Percentiles rank a stretch among this genome's conserved stretches.
phyloP scores from a whole-genome alignment of 2,797 vertebrate species.

The Myotis myotis region DNA sequence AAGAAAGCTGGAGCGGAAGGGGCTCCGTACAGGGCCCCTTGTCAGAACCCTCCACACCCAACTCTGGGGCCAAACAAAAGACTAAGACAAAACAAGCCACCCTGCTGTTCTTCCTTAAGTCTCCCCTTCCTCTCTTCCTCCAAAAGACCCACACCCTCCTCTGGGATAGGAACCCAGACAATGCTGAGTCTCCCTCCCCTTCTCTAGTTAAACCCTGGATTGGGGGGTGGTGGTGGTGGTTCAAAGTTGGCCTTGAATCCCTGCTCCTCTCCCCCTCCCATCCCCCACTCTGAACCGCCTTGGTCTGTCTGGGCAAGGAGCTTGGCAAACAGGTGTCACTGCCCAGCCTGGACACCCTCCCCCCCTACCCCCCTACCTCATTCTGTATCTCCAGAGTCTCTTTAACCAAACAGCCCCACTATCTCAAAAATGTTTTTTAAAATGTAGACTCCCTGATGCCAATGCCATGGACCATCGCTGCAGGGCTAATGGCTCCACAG shows the following conservation, averaged over 20 bases:
- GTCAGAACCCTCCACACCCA: not conserved
- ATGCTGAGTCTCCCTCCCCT: not conserved
- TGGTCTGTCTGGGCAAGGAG: not conserved
- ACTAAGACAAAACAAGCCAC: not conserved
- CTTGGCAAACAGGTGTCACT: not conserved
- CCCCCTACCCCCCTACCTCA: too few species aligned
- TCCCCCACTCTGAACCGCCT: too few species aligned
- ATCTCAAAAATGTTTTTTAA: not conserved
- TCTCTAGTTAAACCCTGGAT: not conserved
- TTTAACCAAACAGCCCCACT: not conserved
- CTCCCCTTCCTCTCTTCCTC: not conserved
- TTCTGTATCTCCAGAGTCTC: not conserved
- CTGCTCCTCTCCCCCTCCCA: rapidly evolving
- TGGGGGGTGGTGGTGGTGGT: not conserved
- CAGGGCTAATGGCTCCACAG: not conserved
- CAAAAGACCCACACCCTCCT: not conserved
- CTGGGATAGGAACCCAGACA: not conserved
- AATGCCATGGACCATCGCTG: not conserved
- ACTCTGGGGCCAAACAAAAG: not conserved
- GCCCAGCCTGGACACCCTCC: not conserved
- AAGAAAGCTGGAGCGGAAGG: not conserved
- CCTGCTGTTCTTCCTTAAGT: not conserved
- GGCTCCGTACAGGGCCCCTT: not conserved
- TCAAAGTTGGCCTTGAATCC: not conserved
- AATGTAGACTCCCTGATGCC: not conserved